Conservation (phyloP, 2,888 invertebrate species). For the Petrophora chlorosata region DNA sequence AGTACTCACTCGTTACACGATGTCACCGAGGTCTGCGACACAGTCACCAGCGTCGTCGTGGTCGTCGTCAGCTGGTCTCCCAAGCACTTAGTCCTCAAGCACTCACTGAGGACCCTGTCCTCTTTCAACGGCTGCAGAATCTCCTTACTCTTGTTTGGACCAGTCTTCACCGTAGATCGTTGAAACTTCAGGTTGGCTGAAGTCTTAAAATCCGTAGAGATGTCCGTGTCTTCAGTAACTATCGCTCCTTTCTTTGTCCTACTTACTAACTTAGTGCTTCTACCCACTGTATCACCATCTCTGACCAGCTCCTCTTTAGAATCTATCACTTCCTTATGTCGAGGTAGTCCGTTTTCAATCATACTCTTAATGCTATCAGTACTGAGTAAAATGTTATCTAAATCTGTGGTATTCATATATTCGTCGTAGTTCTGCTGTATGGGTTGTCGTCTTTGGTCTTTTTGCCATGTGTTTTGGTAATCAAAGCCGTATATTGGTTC, state of each 20-base stretch:
- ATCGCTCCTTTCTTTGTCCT: constrained; percentile 71
- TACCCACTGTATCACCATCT: constrained; percentile 72
- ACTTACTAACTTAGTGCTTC: constrained; percentile 69
- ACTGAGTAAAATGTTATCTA: constrained; percentile 71
- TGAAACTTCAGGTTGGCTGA: constrained; percentile 73
- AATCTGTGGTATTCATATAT: constrained; percentile 63
- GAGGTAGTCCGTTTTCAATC: constrained; percentile 75
- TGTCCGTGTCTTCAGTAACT: constrained; percentile 75
- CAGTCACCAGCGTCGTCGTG: constrained; percentile 74
- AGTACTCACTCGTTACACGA: constrained; percentile 80
- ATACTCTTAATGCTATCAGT: constrained; percentile 71
- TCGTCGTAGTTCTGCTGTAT: constrained; percentile 72
- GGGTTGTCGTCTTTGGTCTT: constrained; percentile 81
- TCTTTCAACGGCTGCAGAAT: constrained; percentile 68
- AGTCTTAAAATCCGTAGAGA: constrained; percentile 71
- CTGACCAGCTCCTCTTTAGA: constrained; percentile 67
- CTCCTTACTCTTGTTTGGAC: constrained; percentile 70
- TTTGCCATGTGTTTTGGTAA: constrained; percentile 69
- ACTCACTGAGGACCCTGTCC: constrained; percentile 64
- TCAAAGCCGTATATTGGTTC: constrained; percentile 74
- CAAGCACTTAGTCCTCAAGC: constrained; percentile 67
- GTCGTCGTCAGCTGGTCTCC: constrained; percentile 72
- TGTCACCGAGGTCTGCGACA: constrained; percentile 73
- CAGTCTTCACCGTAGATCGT: constrained; percentile 69
- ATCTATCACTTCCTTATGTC: constrained; percentile 63